A percentile compares a stretch with the other conserved stretches of the same genome.
Conservation (phyloP, 2,113 vertebrate genomes). For the Petromus typicus region DNA sequence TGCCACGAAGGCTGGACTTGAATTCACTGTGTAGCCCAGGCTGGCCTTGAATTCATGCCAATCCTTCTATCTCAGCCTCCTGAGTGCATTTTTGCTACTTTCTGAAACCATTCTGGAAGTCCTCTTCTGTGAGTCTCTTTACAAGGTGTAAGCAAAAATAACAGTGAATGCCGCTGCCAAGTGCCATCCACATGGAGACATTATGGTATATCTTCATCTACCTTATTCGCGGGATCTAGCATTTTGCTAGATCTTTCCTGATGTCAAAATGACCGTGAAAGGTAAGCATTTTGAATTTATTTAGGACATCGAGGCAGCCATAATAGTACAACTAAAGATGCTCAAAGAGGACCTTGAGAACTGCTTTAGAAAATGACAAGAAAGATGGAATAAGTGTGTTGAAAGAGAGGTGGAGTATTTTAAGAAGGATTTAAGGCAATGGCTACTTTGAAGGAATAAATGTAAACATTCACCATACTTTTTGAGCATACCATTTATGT, state of each 20-base stretch:
- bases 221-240: not conserved
- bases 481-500: not conserved
- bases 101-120: not conserved
- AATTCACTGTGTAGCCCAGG: not conserved
- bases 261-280: not conserved
- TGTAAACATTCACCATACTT: not conserved
- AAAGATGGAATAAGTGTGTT: not conserved
- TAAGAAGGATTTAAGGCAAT: not conserved
- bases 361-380: not conserved
- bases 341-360: not conserved
- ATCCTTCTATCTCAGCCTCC: not conserved
- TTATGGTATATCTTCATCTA: not conserved
- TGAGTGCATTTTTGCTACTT: not conserved
- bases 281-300: not conserved
- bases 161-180: not conserved
- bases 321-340: not conserved
- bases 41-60: not conserved
- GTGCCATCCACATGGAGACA: not conserved
- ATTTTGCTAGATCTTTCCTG: not conserved
- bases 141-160: not conserved
- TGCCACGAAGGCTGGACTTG: not conserved
- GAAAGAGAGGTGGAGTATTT: not conserved
- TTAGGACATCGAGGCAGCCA: not conserved
- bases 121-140: not conserved
- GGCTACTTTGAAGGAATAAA: not conserved